Base-by-base conservation (phyloP, 1,140 invertebrate species). In the Ceratitis capitata region DNA sequence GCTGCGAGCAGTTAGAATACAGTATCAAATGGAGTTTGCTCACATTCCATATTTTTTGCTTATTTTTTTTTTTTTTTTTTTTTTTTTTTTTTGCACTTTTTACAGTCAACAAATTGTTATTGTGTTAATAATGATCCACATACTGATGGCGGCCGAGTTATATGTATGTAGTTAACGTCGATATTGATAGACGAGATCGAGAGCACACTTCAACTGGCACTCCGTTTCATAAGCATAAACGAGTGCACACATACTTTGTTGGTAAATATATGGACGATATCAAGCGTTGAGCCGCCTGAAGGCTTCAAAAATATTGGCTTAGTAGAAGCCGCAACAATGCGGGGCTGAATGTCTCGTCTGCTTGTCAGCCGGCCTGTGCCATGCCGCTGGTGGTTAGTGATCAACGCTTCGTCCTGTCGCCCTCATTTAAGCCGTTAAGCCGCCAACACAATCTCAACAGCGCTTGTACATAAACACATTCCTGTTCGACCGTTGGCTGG, bases 251-350 rank as follows among this genome's bases (percentile, higher is more conserved):
- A 6, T 4, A 10, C 9, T 0, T n/a, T n/a, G n/a, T n/a, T n/a
- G n/a, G n/a, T n/a, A n/a, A n/a, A n/a, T n/a, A n/a, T n/a, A n/a
- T n/a, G n/a, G n/a, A n/a, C n/a, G n/a, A 26, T 2, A 35, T 1
- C 16, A 12, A 12, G n/a, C 69, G 69, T 39, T 78, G 10, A 78
- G 69, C 39, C 69, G 69, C 69, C 69, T 78, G 42, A 45, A 78
- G 69, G 19, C 69, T 78, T 78, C 39, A 78, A 47, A 45, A 78
- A 45, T 10, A 47, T 45, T 45, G 69, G 39, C 42, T 47, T 14
- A 78, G 69, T 78, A 12, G 69, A 78, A 78, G 69, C 69, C 69
- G 69, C 69, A 78, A 78, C n/a, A 47, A 78, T 78, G 69, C 39
- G 12, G 39, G 1, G 51, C 51, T n/a, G 4, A 56, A n/a, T 23